A percentile compares a stretch with the other conserved stretches of the same genome.
These are phyloP conservation scores for Oceanodroma leucorhoa DNA, from an alignment of 2,797 vertebrate species.

Conservation along the genomic window DNA sequence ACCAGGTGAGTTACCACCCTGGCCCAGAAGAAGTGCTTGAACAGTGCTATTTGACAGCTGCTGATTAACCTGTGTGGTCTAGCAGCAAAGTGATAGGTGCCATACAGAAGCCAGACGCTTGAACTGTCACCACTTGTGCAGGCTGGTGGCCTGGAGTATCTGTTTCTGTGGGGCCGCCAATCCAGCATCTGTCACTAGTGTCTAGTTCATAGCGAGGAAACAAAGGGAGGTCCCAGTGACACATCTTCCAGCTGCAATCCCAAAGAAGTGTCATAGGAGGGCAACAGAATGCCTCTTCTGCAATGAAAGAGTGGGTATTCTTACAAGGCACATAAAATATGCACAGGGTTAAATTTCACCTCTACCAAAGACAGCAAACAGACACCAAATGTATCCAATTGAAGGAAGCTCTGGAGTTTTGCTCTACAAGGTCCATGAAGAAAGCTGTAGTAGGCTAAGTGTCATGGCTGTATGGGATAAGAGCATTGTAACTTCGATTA, in stretches of 20 bases:
- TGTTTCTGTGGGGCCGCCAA: not conserved
- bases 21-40: not conserved
- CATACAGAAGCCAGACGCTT: not conserved
- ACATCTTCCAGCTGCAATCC: conserved; percentile 36
- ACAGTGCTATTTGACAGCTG: not conserved
- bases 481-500: not conserved
- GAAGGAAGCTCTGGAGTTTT: not conserved
- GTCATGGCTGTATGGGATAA: not conserved
- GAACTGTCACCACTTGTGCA: not conserved
- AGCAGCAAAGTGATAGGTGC: not conserved
- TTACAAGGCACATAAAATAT: not conserved
- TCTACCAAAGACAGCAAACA: not conserved
- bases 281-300: not conserved
- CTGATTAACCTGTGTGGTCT: not conserved
- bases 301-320: not conserved
- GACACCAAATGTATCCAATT: not conserved
- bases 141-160: not conserved
- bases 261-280: not conserved
- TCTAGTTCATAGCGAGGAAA: not conserved
- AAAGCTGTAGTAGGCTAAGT: not conserved
- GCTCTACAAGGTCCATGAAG: not conserved
- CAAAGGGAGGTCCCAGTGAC: not conserved
- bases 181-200: conserved; percentile 1
- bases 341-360: not conserved
- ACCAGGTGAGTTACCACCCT: not conserved